Percentiles rank a stretch among this genome's conserved stretches.
Conservation (phyloP, 2,888 invertebrate species). For the Tetrapedia diversipes region DNA sequence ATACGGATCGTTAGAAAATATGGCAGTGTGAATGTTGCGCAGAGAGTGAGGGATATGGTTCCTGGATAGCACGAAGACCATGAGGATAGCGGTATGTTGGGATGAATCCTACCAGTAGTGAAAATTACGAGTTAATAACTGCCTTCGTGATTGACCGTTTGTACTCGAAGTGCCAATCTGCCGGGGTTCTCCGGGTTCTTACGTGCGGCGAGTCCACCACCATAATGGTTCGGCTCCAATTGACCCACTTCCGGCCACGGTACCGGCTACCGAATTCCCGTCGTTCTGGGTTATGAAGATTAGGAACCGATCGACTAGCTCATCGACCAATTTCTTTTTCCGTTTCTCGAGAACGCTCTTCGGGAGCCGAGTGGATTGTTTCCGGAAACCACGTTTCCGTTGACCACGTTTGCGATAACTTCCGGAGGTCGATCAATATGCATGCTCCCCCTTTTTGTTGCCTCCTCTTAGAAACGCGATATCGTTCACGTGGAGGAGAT, state of each 20-base stretch:
- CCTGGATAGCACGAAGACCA: background rate
- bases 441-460: too few relatives aligned
- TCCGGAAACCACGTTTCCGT: background rate
- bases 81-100: background rate
- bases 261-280: conserved; percentile 2
- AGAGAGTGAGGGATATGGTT: too few relatives aligned
- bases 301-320: conserved; percentile 14
- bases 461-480: too few relatives aligned
- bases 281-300: conserved; percentile 20
- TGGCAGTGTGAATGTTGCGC: background rate
- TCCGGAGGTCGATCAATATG: too few relatives aligned
- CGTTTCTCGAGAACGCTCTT: background rate
- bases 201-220: conserved; percentile 13
- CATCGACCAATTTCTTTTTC: background rate
- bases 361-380: background rate
- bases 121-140: conserved; percentile 52
- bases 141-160: conserved; percentile 48
- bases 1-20: too few relatives aligned
- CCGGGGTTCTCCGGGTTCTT: conserved; percentile 33
- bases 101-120: conserved; percentile 21
- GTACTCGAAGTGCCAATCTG: conserved; percentile 45
- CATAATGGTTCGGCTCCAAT: conserved; percentile 31
- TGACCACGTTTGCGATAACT: background rate
- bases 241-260: conserved; percentile 22
- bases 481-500: background rate